phyloP scores from a whole-genome alignment of 2,113 vertebrate species.

The Pterocles orientalis region DNA sequence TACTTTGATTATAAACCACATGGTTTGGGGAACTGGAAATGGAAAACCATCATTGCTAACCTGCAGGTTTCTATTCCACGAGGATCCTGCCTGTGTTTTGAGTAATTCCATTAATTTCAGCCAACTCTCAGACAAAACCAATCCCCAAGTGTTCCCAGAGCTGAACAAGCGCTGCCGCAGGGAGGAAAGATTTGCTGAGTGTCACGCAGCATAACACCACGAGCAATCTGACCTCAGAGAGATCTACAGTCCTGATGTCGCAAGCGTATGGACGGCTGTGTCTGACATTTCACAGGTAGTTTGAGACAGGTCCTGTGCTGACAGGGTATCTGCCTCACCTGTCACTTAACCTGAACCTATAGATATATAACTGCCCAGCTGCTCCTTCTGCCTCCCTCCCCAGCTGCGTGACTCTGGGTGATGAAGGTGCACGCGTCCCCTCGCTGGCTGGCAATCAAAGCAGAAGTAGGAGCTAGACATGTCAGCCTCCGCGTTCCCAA shows the following conservation, averaged over 20 bases:
- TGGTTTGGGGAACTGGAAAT: neutral
- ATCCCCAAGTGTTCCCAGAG: neutral
- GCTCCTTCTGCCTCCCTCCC: neutral
- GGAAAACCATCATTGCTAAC: neutral
- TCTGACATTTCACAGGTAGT: neutral
- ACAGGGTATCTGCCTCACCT: neutral
- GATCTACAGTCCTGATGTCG: fast-evolving
- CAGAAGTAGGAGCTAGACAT: neutral
- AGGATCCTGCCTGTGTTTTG: neutral
- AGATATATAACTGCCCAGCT: neutral
- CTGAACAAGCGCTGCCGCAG: fast-evolving
- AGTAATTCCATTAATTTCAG: neutral
- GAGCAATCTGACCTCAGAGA: neutral
- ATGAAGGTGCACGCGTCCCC: neutral
- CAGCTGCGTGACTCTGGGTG: neutral
- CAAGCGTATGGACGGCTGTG: neutral
- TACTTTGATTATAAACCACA: neutral
- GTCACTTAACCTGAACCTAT: neutral
- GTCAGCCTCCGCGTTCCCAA: neutral
- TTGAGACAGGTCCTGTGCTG: neutral
- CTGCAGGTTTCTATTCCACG: neutral
- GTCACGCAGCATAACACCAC: fast-evolving
- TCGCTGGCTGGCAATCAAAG: neutral
- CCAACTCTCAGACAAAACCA: neutral
- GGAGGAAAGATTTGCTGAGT: neutral